Evolutionary conservation across 2,113 vertebrate species (phyloP), one percentile per base, ranked within the genome.

Genomic region (Carassius carassius): DNA sequence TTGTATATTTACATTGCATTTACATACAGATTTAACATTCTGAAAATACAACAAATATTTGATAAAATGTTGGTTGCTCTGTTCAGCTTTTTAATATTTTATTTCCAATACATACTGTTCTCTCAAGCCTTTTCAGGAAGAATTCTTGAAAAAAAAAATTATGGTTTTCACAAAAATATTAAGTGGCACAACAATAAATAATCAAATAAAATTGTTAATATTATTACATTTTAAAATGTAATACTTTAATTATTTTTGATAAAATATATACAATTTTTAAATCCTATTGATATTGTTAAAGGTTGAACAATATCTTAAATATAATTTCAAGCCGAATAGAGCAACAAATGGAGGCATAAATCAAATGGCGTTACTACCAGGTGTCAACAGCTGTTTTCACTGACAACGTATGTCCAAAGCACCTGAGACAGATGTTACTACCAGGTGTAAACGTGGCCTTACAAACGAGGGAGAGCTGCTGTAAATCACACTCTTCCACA

Each of bases 401-500:
- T 19, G 74, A 54, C 74, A 23, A 23, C 12, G n/a, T 17, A 6
- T 10, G 6, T 63, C 41, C 37, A 44, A 44, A 62, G 6, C 79
- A 69, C 25, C 29, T 35, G 21, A 41, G 44, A 41, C 3, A 25
- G 29, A 82, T 56, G 62, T 32, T 65, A 81, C 44, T 13, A 67
- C 62, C 60, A 62, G 56, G 14, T 17, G 60, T 41, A 69, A 32
- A 67, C 19, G 25, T 19, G 44, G 4, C 23, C 79, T 65, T 10
- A 69, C 41, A 14, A 69, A 8, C 11, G 25, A 82, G 81, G 58
- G 63, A 70, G 37, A 82, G 14, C 72, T 16, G 14, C 37, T 19
- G 84, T 78, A 88, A 88, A 86, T 89, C 83, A 88, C 73, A 85
- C 5, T 89, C 47, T 86, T 74, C 37, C 78, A 90, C 83, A 91